Evolutionary conservation across 2,888 invertebrate species (phyloP).

Genomic region (Himalopsyche japonica): DNA sequence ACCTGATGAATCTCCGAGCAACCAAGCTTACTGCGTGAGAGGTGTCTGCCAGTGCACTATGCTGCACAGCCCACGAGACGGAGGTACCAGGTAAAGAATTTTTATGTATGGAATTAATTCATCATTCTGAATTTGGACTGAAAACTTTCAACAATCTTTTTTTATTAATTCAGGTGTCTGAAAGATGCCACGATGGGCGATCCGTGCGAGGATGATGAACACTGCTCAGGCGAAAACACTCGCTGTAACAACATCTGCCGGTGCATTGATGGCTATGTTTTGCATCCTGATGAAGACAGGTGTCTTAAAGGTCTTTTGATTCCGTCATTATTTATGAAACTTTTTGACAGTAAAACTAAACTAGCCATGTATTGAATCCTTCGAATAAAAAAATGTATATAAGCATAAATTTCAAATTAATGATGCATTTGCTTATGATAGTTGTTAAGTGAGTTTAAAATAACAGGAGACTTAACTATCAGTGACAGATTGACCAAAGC

Average conservation of each 20-base stretch:
- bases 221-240: slow-evolving; percentile 55
- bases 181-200: slow-evolving; percentile 54
- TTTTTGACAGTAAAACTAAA: not conserved
- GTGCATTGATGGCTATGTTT: slow-evolving; percentile 52
- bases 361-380: too few relatives aligned
- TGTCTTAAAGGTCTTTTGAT: slow-evolving; percentile 51
- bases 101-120: too few relatives aligned
- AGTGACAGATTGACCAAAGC: too few relatives aligned
- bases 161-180: slow-evolving; percentile 50
- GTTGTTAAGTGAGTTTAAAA: too few relatives aligned
- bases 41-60: slow-evolving; percentile 57
- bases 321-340: not conserved
- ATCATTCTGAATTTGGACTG: too few relatives aligned
- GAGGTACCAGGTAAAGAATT: slow-evolving; percentile 51
- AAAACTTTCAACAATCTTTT: not conserved
- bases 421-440: too few relatives aligned
- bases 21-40: slow-evolving; percentile 55
- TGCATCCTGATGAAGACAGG: slow-evolving; percentile 51
- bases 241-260: slow-evolving; percentile 55
- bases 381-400: too few relatives aligned
- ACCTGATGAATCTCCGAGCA: slow-evolving; percentile 42
- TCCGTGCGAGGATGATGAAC: slow-evolving; percentile 54
- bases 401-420: too few relatives aligned
- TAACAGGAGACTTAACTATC: too few relatives aligned
- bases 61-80: slow-evolving; percentile 55